Percentiles rank a stretch among this genome's conserved stretches.
These are phyloP conservation scores for Zosterops lateralis DNA, from an alignment of 2,113 vertebrate species.

Conservation along the genomic window DNA sequence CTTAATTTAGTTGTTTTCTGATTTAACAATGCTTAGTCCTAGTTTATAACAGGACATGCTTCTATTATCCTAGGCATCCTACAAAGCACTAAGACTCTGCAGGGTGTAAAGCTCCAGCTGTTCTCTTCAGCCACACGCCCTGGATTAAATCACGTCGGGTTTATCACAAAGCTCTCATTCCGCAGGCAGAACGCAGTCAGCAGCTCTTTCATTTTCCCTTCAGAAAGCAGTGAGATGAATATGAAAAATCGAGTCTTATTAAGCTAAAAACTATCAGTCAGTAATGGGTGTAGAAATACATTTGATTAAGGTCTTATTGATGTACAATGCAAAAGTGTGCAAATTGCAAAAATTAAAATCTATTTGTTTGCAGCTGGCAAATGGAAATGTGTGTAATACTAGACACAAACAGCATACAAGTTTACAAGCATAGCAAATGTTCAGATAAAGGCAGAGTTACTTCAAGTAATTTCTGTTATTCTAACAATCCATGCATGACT, in stretches of 20 bases:
- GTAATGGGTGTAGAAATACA: not conserved
- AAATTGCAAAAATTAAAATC: conserved; percentile 17
- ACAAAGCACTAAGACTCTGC: not conserved
- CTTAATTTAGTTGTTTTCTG: not conserved
- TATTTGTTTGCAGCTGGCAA: not conserved
- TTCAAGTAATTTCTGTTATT: conserved; percentile 12
- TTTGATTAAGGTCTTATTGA: not conserved
- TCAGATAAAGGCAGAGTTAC: conserved; percentile 1
- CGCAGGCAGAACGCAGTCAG: not conserved
- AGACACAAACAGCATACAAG: not conserved
- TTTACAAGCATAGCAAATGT: not conserved
- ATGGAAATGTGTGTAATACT: not conserved
- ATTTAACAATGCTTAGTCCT: not conserved
- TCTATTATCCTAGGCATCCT: not conserved
- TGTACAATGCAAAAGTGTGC: not conserved
- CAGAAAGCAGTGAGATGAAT: not conserved
- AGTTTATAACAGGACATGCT: not conserved
- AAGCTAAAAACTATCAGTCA: not conserved
- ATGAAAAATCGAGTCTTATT: not conserved
- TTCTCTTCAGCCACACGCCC: not conserved
- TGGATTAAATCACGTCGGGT: not conserved
- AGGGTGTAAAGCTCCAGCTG: not conserved
- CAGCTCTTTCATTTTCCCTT: not conserved
- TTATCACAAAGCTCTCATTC: not conserved
- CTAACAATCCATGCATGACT: not conserved